Evolutionary conservation across 2,888 invertebrate species (phyloP).

Genomic region (Glaucopsyche alexis): DNA sequence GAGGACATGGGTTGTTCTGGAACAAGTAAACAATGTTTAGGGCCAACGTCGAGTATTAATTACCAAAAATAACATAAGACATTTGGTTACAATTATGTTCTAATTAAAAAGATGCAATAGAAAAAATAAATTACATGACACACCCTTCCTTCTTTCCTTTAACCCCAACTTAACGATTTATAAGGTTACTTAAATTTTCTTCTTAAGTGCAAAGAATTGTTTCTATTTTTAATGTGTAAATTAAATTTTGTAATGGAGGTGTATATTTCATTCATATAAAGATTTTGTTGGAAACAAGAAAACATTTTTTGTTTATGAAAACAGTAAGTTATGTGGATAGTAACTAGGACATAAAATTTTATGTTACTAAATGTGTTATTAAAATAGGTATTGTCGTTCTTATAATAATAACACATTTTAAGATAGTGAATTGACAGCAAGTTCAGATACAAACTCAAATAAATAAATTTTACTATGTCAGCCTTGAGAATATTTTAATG

Average conservation of each 20-base stretch:
- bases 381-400: background rate
- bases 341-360: background rate
- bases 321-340: background rate
- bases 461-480: background rate
- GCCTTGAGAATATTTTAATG: constrained; percentile 9
- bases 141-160: no score
- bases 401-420: background rate
- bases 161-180: no score
- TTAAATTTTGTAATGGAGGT: no score
- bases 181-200: no score
- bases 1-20: constrained; percentile 91
- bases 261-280: no score
- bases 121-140: no score
- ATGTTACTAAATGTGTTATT: background rate
- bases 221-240: no score
- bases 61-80: background rate
- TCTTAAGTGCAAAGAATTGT: no score
- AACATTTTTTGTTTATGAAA: background rate
- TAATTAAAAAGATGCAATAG: no score
- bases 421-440: background rate
- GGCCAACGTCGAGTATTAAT: background rate
- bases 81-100: no score
- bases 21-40: constrained; percentile 50
- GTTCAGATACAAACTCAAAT: no score
- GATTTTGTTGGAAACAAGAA: no score